Percentiles rank a stretch among this genome's conserved stretches.
Conservation (phyloP, 2,888 invertebrate genomes). For the Serripes groenlandicus region DNA sequence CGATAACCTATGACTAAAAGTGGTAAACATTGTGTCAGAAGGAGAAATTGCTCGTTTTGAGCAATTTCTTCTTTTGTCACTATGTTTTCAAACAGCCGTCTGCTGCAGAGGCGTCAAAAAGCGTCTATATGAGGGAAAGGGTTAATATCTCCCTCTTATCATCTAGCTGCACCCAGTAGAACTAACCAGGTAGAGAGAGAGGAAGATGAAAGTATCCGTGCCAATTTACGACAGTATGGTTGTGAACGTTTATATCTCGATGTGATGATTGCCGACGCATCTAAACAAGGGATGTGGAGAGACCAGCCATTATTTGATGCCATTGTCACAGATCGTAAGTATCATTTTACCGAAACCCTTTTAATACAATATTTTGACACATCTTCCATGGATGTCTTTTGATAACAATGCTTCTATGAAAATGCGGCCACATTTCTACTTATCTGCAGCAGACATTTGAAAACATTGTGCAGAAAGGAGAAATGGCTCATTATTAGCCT, state of each 20-base stretch:
- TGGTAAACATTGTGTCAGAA: background rate
- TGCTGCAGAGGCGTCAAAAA: background rate
- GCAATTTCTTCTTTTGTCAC: conserved; percentile 10
- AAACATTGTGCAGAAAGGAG: too few relatives aligned
- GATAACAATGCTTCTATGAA: too few relatives aligned
- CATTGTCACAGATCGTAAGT: conserved; percentile 95
- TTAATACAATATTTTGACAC: too few relatives aligned
- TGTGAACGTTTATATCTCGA: conserved; percentile 93
- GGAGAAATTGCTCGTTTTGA: conserved; percentile 9
- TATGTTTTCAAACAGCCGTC: background rate
- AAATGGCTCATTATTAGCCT: too few relatives aligned
- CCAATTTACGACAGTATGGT: conserved; percentile 96
- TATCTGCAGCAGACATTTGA: too few relatives aligned
- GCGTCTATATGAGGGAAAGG: background rate
- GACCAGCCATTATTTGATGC: conserved; percentile 92
- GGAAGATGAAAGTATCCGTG: conserved; percentile 93
- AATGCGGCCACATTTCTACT: too few relatives aligned
- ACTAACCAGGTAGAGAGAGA: conserved; percentile 87
- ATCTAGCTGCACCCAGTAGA: conserved; percentile 87
- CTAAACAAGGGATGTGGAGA: conserved; percentile 93
- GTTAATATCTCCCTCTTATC: too few relatives aligned
- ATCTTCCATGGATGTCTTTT: too few relatives aligned
- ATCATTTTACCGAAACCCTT: too few relatives aligned
- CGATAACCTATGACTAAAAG: background rate
- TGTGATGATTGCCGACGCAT: conserved; percentile 96